Evolutionary conservation across 2,888 invertebrate species (phyloP).

Genomic region (Platycheirus rosarum): DNA sequence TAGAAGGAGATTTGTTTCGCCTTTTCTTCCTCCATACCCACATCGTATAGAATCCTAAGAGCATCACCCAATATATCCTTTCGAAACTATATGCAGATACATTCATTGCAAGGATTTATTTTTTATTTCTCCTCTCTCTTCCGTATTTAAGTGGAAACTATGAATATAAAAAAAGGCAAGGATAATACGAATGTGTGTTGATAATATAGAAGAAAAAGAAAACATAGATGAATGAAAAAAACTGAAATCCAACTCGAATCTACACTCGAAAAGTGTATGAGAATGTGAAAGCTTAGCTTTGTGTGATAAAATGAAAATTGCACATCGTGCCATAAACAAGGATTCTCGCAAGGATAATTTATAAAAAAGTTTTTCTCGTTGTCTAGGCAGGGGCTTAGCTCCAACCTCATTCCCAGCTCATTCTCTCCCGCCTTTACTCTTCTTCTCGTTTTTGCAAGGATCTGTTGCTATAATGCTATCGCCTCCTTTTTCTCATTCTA

Average conservation of each 20-base stretch:
- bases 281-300: slow-evolving; percentile 79
- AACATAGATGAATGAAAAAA: slow-evolving; percentile 20
- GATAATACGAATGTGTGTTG: slow-evolving; percentile 33
- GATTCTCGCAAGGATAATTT: slow-evolving; percentile 83
- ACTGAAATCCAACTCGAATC: slow-evolving; percentile 64
- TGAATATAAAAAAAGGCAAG: slow-evolving; percentile 32
- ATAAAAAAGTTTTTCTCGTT: slow-evolving; percentile 80
- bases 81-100: slow-evolving; percentile 44
- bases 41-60: neutral
- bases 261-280: slow-evolving; percentile 61
- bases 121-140: slow-evolving; percentile 7
- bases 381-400: slow-evolving; percentile 46
- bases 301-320: slow-evolving; percentile 83
- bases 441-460: slow-evolving; percentile 7
- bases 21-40: slow-evolving; percentile 4
- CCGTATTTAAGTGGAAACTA: slow-evolving; percentile 54
- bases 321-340: slow-evolving; percentile 82
- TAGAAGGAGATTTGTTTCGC: slow-evolving; percentile 40
- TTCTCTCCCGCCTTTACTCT: neutral
- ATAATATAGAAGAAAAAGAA: slow-evolving; percentile 13
- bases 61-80: slow-evolving; percentile 40
- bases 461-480: slow-evolving; percentile 42
- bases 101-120: slow-evolving; percentile 50
- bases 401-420: too few species aligned
- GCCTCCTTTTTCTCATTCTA: slow-evolving; percentile 8